These are phyloP conservation scores for Eutolmus rufibarbis DNA, from an alignment of 2,888 invertebrate species.

Conservation along the genomic window DNA sequence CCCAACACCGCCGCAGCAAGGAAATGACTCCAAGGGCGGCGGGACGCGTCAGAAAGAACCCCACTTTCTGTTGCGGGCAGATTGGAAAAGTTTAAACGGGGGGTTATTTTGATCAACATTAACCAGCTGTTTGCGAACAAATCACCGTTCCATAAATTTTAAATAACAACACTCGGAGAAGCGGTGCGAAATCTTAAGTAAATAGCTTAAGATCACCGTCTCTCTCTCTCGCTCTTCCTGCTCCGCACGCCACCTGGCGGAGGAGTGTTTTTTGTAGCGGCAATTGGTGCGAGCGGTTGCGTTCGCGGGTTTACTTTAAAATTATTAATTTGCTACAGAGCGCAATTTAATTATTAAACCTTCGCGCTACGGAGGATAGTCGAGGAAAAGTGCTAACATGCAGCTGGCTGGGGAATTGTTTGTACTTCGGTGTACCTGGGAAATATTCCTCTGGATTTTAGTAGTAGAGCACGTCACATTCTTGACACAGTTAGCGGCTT, in stretches of 20 bases:
- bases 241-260: neutral
- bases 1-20: neutral
- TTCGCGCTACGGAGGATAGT: neutral
- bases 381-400: neutral
- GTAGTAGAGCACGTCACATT: neutral
- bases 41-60: neutral
- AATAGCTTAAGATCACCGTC: neutral
- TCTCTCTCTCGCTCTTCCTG: neutral
- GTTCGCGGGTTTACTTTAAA: neutral
- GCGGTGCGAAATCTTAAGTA: neutral
- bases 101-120: neutral
- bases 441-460: neutral
- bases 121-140: neutral
- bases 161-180: neutral
- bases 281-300: neutral
- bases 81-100: neutral
- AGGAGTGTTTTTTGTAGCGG: neutral
- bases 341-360: neutral
- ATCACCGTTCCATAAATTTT: neutral
- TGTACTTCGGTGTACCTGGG: neutral
- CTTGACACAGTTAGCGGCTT: neutral
- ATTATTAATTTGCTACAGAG: neutral
- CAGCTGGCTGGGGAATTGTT: neutral
- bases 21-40: neutral
- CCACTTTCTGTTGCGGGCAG: neutral